A percentile compares a stretch with the other conserved stretches of the same genome.
Evolutionary conservation across 2,797 vertebrate genomes (phyloP).

Genomic region (Choloepus didactylus): DNA sequence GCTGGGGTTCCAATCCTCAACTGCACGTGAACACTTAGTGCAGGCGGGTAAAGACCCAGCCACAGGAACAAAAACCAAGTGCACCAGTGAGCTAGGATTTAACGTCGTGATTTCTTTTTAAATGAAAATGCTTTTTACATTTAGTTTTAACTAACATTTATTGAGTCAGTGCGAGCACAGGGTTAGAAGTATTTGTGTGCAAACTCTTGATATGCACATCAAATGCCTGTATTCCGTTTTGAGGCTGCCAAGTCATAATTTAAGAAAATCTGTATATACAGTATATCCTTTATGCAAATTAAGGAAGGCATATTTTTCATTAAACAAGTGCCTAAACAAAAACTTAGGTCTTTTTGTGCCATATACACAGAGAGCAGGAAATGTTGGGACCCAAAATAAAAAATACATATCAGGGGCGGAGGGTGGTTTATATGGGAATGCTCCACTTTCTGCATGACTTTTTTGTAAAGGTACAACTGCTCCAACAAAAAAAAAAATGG

Average conservation of each 20-base stretch:
- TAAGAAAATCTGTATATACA: not conserved
- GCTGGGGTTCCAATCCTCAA: not conserved
- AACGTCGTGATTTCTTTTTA: not conserved
- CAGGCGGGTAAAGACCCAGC: not conserved
- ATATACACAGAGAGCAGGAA: constrained; percentile 48
- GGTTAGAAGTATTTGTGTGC: not conserved
- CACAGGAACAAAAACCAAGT: not conserved
- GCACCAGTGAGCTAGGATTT: not conserved
- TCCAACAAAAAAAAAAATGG: no score
- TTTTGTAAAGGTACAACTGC: no score
- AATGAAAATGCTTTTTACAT: not conserved
- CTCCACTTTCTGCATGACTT: no score
- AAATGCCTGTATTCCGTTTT: not conserved
- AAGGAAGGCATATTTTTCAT: constrained; percentile 69
- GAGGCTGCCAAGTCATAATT: not conserved
- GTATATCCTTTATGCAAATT: constrained; percentile 38
- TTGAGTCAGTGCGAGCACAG: not conserved
- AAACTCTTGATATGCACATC: not conserved
- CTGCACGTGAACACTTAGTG: not conserved
- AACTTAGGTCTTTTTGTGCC: not conserved
- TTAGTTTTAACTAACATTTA: not conserved
- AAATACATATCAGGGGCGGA: not conserved
- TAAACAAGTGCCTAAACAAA: constrained; percentile 49
- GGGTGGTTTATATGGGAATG: no score
- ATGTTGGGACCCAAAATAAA: constrained; percentile 53